phyloP scores from a whole-genome alignment of 2,888 invertebrate species.

The Rhagonycha lutea region DNA sequence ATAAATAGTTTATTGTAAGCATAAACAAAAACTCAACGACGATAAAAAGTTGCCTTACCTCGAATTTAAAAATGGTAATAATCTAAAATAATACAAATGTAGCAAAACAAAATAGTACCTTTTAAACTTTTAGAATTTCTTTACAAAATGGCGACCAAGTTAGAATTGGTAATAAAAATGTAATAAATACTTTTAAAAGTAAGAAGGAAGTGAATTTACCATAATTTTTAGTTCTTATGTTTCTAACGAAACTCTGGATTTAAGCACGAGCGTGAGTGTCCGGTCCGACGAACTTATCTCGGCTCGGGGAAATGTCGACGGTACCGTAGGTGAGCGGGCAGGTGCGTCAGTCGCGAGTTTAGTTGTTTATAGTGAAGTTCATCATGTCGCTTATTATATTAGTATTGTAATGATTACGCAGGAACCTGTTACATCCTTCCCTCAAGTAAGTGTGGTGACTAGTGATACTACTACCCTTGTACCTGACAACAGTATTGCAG shows the following conservation, averaged over 20 bases:
- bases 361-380: conserved; percentile 40
- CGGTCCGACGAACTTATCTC: conserved; percentile 49
- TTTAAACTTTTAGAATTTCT: too few relatives aligned
- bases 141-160: not conserved
- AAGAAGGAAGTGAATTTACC: conserved; percentile 24
- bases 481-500: conserved; percentile 62
- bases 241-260: conserved; percentile 34
- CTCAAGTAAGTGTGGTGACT: conserved; percentile 74
- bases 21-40: too few relatives aligned
- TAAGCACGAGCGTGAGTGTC: conserved; percentile 45
- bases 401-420: conserved; percentile 91
- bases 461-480: conserved; percentile 76
- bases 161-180: not conserved
- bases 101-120: too few relatives aligned
- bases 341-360: conserved; percentile 52
- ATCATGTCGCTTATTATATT: conserved; percentile 73
- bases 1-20: too few relatives aligned
- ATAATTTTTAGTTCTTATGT: conserved; percentile 22
- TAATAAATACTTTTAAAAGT: conserved; percentile 2
- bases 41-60: too few relatives aligned
- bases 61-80: too few relatives aligned
- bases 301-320: conserved; percentile 45
- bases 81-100: too few relatives aligned
- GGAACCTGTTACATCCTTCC: conserved; percentile 59
- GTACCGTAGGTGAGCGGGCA: conserved; percentile 46